These are phyloP conservation scores for Globodera ellingtonae DNA, from an alignment of 1,140 invertebrate genomes.

Conservation along the genomic window DNA sequence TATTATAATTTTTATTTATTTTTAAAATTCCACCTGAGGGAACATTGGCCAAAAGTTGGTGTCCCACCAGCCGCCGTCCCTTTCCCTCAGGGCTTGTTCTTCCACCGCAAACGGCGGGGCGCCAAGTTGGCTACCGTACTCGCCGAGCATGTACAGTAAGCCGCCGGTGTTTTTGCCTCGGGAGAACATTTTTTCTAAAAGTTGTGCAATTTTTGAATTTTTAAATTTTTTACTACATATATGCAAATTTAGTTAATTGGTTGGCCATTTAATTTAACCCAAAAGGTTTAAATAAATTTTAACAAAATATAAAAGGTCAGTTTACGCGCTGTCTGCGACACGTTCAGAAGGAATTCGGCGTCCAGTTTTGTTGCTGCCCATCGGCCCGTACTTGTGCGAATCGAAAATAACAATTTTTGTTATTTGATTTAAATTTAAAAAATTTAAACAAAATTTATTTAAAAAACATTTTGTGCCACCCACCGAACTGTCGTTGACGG, in stretches of 20 bases:
- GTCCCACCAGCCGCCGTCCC: not conserved
- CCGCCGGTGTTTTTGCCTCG: slow-evolving; percentile 5
- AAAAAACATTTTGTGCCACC: not conserved
- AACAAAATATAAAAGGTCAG: not conserved
- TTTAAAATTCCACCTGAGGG: slow-evolving; percentile 4
- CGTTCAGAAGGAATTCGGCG: slow-evolving; percentile 15
- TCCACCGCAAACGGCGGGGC: slow-evolving; percentile 1
- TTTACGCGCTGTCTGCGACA: slow-evolving; percentile 18
- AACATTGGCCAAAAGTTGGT: slow-evolving; percentile 16
- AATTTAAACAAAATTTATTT: not conserved
- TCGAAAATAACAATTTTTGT: not conserved
- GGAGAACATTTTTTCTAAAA: not conserved
- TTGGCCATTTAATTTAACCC: too few relatives aligned
- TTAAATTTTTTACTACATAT: too few relatives aligned
- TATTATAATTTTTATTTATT: not conserved
- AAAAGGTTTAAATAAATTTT: too few relatives aligned
- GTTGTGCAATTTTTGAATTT: too few relatives aligned
- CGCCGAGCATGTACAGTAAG: slow-evolving; percentile 11
- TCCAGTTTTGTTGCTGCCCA: slow-evolving; percentile 10
- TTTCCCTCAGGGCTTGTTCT: not conserved
- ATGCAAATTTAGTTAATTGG: too few relatives aligned
- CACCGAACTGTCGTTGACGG: slow-evolving; percentile 26
- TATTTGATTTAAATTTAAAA: too few relatives aligned
- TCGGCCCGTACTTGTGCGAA: slow-evolving; percentile 19
- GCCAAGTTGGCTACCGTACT: slow-evolving; percentile 7